A percentile compares a stretch with the other conserved stretches of the same genome.
Evolutionary conservation across 2,797 vertebrate genomes (phyloP).

Genomic region (Manis crassicaudata): DNA sequence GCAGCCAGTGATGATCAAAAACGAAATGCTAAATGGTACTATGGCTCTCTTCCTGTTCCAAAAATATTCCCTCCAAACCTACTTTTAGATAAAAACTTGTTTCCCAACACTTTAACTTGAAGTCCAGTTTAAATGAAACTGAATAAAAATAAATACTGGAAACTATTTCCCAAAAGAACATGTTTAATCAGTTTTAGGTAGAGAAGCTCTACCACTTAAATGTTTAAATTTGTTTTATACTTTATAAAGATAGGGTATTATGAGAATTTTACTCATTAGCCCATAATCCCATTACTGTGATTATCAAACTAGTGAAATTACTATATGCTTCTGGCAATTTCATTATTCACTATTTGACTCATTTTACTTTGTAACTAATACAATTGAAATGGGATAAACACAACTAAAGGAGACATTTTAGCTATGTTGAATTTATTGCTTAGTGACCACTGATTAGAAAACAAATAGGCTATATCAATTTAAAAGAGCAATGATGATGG

Average conservation of each 20-base stretch:
- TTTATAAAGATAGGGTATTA: not conserved
- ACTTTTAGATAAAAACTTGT: not conserved
- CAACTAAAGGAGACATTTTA: not conserved
- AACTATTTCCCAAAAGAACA: constrained; percentile 10
- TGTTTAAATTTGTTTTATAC: not conserved
- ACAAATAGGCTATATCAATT: not conserved
- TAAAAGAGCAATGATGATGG: not conserved
- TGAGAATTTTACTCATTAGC: not conserved
- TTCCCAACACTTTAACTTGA: constrained; percentile 31
- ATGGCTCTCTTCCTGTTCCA: not conserved
- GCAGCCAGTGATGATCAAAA: constrained; percentile 19
- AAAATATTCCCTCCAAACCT: not conserved
- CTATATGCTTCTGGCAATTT: not conserved
- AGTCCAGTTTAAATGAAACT: constrained; percentile 24
- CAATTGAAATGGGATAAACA: not conserved
- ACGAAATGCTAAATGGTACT: not conserved
- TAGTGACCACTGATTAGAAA: constrained; percentile 42
- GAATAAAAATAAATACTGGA: not conserved
- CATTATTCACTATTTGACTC: constrained; percentile 15
- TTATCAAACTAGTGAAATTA: constrained; percentile 28
- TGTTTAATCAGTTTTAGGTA: not conserved
- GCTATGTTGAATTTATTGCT: constrained; percentile 31
- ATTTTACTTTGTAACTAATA: not conserved
- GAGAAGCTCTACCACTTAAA: not conserved
- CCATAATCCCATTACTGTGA: not conserved